These are phyloP conservation scores for Macrocentrus cingulum DNA, from an alignment of 1,140 invertebrate species.

Conservation along the genomic window DNA sequence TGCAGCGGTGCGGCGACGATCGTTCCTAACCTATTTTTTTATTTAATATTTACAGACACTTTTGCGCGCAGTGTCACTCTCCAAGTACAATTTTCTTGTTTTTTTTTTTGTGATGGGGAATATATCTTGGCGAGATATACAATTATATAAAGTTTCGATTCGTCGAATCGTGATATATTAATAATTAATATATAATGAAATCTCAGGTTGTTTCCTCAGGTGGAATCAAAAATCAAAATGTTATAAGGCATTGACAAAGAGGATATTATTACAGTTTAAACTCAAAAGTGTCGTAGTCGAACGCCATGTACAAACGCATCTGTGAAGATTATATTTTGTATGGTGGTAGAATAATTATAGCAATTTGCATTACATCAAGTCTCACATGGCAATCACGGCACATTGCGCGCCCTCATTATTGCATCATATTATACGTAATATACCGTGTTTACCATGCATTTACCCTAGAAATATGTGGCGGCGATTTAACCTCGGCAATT, in stretches of 20 bases:
- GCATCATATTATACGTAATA: slow-evolving; percentile 21
- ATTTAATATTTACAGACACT: slow-evolving; percentile 23
- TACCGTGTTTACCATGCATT: not conserved
- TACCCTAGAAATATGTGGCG: not conserved
- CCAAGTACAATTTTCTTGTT: too few species aligned
- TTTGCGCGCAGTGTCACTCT: not conserved
- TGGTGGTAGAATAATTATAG: slow-evolving; percentile 1
- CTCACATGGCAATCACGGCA: not conserved
- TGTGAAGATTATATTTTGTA: not conserved
- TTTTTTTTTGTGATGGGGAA: too few species aligned
- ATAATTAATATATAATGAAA: too few species aligned
- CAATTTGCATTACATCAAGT: slow-evolving; percentile 15
- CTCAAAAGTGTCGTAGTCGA: not conserved
- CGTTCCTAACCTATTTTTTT: too few species aligned
- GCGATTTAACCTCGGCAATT: not conserved
- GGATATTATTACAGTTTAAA: too few species aligned
- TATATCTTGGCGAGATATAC: too few species aligned
- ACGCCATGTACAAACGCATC: not conserved
- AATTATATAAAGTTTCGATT: too few species aligned
- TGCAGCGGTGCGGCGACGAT: slow-evolving; percentile 11
- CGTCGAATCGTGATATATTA: too few species aligned
- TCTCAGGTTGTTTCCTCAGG: too few species aligned
- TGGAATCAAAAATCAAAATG: too few species aligned
- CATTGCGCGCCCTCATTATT: not conserved
- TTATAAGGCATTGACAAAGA: too few species aligned